Percentiles rank a stretch among this genome's conserved stretches.
phyloP scores from a whole-genome alignment of 2,113 vertebrate species.

The Neodontobutis hainanensis region DNA sequence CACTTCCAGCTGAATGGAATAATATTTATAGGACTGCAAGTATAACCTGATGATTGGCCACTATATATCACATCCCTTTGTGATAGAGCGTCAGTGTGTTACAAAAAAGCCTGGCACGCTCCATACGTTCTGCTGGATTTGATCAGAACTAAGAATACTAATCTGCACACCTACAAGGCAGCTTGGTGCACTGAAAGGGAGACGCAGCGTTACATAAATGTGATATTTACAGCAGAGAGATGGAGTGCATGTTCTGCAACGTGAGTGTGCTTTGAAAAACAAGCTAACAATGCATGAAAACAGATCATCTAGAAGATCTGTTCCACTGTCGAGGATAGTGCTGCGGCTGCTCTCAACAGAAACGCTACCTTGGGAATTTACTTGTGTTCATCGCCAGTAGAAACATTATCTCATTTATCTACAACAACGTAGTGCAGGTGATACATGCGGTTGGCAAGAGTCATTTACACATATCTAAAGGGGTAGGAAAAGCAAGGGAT shows the following conservation, averaged over 20 bases:
- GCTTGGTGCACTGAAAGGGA: neutral
- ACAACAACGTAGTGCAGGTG: slow-evolving; percentile 36
- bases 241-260: slow-evolving; percentile 21
- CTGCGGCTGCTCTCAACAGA: slow-evolving; percentile 60
- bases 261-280: slow-evolving; percentile 55
- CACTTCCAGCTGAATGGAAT: slow-evolving; percentile 56
- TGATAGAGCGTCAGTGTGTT: slow-evolving; percentile 27
- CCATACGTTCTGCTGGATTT: slow-evolving; percentile 14
- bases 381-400: slow-evolving; percentile 58
- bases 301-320: slow-evolving; percentile 54
- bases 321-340: slow-evolving; percentile 50
- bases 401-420: slow-evolving; percentile 70
- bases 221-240: slow-evolving; percentile 29
- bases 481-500: neutral
- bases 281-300: slow-evolving; percentile 61
- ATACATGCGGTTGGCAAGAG: slow-evolving; percentile 29
- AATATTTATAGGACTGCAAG: slow-evolving; percentile 61
- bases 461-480: slow-evolving; percentile 38
- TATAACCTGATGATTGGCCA: slow-evolving; percentile 31
- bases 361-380: slow-evolving; percentile 63
- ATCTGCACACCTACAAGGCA: slow-evolving; percentile 18
- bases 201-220: slow-evolving; percentile 11
- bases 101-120: slow-evolving; percentile 26
- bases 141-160: slow-evolving; percentile 1
- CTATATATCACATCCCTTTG: slow-evolving; percentile 42